Percentiles rank a stretch among this genome's conserved stretches.
Conservation (phyloP, 2,888 invertebrate genomes). For the Caenorhabditis macrosperma region DNA sequence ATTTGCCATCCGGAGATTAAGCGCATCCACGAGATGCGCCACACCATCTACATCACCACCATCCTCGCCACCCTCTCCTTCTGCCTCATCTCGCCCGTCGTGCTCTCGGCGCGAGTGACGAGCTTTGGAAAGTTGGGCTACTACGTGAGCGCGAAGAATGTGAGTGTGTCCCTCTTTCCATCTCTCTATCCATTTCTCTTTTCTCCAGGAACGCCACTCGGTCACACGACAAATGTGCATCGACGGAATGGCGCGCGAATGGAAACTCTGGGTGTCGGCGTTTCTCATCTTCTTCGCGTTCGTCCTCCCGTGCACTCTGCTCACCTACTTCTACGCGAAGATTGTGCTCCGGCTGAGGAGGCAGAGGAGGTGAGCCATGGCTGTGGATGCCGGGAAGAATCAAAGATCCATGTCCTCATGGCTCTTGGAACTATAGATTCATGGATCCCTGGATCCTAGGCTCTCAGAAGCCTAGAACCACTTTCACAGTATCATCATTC, state of each 20-base stretch:
- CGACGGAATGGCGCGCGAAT: conserved; percentile 66
- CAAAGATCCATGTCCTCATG: not conserved
- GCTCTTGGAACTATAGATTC: too few species aligned
- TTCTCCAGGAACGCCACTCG: conserved; percentile 51
- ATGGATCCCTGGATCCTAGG: not conserved
- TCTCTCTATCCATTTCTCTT: not conserved
- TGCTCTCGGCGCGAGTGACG: conserved; percentile 61
- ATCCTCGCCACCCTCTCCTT: conserved; percentile 65
- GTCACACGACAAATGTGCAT: conserved; percentile 62
- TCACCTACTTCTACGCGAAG: conserved; percentile 69
- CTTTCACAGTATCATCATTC: not conserved
- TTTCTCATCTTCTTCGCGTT: conserved; percentile 67
- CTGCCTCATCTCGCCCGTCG: conserved; percentile 69
- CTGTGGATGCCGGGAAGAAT: conserved; percentile 1
- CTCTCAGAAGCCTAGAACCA: too few species aligned
- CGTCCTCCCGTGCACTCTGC: conserved; percentile 66
- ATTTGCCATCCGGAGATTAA: conserved; percentile 73
- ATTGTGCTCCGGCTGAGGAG: conserved; percentile 65
- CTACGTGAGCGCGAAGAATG: conserved; percentile 43
- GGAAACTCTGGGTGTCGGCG: conserved; percentile 55
- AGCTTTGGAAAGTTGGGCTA: conserved; percentile 40
- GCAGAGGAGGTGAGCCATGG: conserved; percentile 60
- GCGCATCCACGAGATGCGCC: conserved; percentile 69
- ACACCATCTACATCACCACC: conserved; percentile 66
- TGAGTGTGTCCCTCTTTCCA: conserved; percentile 9